Evolutionary conservation across 1,140 invertebrate genomes (phyloP), one percentile per base, ranked within the genome.

Genomic region (Diuraphis noxia): DNA sequence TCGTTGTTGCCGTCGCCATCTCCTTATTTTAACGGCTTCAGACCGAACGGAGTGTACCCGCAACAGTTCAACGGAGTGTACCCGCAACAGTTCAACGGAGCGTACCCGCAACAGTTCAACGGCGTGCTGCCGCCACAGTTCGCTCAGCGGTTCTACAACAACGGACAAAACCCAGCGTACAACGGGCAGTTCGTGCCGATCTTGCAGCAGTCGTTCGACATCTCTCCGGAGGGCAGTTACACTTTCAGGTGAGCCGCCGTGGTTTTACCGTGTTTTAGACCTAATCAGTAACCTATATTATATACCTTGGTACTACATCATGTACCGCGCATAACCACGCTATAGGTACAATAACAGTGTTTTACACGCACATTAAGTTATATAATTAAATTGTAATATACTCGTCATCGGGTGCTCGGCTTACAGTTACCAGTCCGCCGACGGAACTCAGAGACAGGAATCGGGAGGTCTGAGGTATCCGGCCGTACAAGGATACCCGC

Each of bases 201-300:
- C 89, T 46, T 93, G 38, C 92, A 92, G 40, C 93, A 93, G 79
- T 92, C 92, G 88, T 93, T 92, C 81, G 93, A 93, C 56, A 92
- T 93, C 87, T 93, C 93, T 43, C 93, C 93, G 17, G 93, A 93
- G n/a, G 93, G 93, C 52, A 93, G 93, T 79, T 93, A 93, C 91
- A 92, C 91, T 43, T 93, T 93, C 88, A 92, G 92, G 93, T 93
- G 92, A 92, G 92, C 36, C n/a, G n/a, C 2, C 9, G 25, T 40
- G 38, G 9, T 41, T 86, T 40, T 72, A 34, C 10, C 13, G 40
- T 36, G 21, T 36, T 36, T 36, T 36, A 21, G 13, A n/a, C 30
- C 46, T 5, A 19, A n/a, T n/a, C n/a, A n/a, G n/a, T n/a, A n/a
- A 19, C 46, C 46, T 21, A 19, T n/a, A n/a, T n/a, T n/a, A 19